Percentiles rank a stretch among this genome's conserved stretches.
Conservation (phyloP, 2,113 vertebrate genomes). For the Paramormyrops kingsleyae region DNA sequence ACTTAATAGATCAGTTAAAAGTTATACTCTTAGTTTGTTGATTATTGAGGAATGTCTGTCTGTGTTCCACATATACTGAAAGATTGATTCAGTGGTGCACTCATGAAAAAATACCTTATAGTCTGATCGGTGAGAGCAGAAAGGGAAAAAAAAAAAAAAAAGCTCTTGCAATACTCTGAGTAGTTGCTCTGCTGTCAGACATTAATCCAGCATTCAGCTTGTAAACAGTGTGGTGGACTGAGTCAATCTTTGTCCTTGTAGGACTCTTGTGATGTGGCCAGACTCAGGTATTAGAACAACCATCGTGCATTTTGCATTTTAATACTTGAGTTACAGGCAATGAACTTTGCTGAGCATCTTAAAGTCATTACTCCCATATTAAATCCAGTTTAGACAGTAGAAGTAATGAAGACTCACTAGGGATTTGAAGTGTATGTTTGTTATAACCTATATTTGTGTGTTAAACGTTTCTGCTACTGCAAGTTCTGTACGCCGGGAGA, state of each 20-base stretch:
- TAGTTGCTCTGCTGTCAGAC: neutral
- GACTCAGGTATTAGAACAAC: neutral
- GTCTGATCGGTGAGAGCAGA: neutral
- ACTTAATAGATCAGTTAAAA: neutral
- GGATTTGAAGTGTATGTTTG: neutral
- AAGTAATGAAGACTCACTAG: neutral
- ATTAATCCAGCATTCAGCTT: neutral
- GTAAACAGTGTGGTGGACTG: neutral
- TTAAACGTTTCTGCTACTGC: neutral
- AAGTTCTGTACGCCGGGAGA: neutral
- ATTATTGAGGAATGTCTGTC: neutral
- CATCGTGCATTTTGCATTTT: neutral
- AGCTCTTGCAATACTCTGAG: neutral
- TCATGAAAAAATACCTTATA: neutral
- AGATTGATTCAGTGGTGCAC: neutral
- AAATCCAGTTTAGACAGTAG: neutral
- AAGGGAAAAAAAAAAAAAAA: neutral
- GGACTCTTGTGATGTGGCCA: neutral
- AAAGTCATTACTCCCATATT: neutral
- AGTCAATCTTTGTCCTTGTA: neutral
- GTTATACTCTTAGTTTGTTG: neutral
- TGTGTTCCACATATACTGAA: neutral
- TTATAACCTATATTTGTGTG: neutral
- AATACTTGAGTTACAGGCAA: neutral
- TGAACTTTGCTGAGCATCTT: neutral